phyloP scores from a whole-genome alignment of 2,113 vertebrate genomes.

The Gnathonemus echidnorhynchus region DNA sequence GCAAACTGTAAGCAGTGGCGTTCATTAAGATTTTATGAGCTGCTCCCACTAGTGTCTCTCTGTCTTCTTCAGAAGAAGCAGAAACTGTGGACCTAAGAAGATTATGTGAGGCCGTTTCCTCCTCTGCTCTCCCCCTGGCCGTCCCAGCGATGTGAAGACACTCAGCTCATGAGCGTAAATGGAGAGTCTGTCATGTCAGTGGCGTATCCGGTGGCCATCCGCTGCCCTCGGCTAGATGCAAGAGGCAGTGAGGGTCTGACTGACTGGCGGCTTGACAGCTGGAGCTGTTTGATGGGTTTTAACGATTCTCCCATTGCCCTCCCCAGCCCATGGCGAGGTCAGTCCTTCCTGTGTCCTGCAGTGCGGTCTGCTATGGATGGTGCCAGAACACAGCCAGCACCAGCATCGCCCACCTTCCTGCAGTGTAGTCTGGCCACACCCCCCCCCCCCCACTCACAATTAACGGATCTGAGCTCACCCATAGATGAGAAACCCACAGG shows the following conservation, averaged over 20 bases:
- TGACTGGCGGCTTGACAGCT: neutral
- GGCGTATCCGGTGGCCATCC: neutral
- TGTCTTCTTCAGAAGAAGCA: neutral
- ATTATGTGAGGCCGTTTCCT: neutral
- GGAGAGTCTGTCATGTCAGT: neutral
- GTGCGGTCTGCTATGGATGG: neutral
- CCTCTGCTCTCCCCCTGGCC: neutral
- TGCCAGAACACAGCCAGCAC: neutral
- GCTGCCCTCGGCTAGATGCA: neutral
- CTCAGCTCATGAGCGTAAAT: neutral
- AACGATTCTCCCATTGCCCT: neutral
- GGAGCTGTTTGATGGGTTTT: neutral
- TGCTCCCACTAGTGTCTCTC: neutral
- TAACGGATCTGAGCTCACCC: neutral
- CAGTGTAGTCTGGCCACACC: neutral
- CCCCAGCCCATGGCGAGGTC: neutral
- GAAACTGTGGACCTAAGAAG: neutral
- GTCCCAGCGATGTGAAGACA: neutral
- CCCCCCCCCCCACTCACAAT: neutral
- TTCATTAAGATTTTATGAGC: neutral
- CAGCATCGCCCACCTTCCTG: neutral
- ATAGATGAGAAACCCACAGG: neutral
- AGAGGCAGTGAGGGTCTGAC: neutral
- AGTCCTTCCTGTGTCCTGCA: neutral
- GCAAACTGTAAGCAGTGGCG: neutral